phyloP scores from a whole-genome alignment of 1,140 invertebrate genomes.

The Lepidostoma basale region DNA sequence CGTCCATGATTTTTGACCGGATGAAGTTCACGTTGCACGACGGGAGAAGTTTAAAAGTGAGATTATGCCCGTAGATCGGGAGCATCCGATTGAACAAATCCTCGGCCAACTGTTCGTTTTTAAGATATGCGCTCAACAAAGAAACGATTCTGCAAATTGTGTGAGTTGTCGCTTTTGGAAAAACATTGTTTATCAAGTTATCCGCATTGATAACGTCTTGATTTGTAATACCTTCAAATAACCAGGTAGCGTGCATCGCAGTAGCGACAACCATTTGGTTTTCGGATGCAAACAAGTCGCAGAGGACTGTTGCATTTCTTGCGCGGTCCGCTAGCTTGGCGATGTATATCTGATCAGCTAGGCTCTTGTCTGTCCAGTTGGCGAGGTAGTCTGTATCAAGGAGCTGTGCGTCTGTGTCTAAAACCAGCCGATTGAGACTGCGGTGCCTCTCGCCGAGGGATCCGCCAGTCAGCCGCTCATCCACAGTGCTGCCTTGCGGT shows the following conservation, averaged over 20 bases:
- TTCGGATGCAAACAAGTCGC: slow-evolving; percentile 30
- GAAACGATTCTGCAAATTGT: slow-evolving; percentile 31
- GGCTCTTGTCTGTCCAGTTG: not conserved
- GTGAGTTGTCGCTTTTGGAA: slow-evolving; percentile 18
- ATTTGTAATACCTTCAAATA: slow-evolving; percentile 21
- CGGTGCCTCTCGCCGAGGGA: slow-evolving; percentile 26
- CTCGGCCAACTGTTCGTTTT: slow-evolving; percentile 22
- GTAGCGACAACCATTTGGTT: slow-evolving; percentile 29
- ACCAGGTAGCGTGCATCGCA: slow-evolving; percentile 30
- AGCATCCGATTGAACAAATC: slow-evolving; percentile 19
- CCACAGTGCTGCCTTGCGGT: slow-evolving; percentile 15
- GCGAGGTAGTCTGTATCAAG: slow-evolving; percentile 12
- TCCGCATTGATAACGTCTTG: slow-evolving; percentile 33
- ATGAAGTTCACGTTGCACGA: slow-evolving; percentile 32
- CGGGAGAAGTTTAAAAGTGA: slow-evolving; percentile 28
- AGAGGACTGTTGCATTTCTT: slow-evolving; percentile 10
- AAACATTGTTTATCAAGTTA: slow-evolving; percentile 31
- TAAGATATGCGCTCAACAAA: slow-evolving; percentile 13
- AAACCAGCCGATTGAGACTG: slow-evolving; percentile 27
- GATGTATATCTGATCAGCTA: slow-evolving; percentile 29
- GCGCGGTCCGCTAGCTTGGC: slow-evolving; percentile 23
- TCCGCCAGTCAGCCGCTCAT: slow-evolving; percentile 23
- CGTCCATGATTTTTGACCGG: not conserved
- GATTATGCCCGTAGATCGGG: slow-evolving; percentile 6
- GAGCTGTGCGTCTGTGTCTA: not conserved